A percentile compares a stretch with the other conserved stretches of the same genome.
Conservation (phyloP, 2,113 vertebrate species). For the Puffinus mauretanicus region DNA sequence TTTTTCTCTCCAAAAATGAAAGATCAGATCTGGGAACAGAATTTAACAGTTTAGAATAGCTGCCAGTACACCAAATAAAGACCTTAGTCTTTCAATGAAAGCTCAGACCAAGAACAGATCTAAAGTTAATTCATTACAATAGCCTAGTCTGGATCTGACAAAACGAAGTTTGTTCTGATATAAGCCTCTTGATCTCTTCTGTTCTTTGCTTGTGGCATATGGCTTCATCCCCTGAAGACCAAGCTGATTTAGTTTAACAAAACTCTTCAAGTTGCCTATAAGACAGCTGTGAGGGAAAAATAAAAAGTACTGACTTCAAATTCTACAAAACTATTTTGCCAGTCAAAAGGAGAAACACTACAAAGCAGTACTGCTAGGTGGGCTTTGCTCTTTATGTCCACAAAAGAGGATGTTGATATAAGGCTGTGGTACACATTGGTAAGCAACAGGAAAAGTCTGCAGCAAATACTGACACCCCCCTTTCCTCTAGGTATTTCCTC, state of each 20-base stretch:
- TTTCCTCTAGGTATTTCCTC: constrained; percentile 9
- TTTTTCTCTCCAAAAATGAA: background rate
- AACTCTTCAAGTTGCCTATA: background rate
- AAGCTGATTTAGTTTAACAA: background rate
- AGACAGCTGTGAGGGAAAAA: background rate
- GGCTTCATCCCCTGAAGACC: background rate
- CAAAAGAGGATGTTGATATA: background rate
- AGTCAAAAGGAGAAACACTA: background rate
- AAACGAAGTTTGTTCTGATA: background rate
- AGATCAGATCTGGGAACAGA: background rate
- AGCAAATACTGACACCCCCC: background rate
- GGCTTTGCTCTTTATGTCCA: background rate
- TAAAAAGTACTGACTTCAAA: background rate
- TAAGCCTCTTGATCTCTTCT: background rate
- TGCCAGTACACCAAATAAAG: background rate
- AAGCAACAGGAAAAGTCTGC: background rate
- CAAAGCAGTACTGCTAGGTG: background rate
- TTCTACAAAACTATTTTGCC: background rate
- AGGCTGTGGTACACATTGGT: background rate
- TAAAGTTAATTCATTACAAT: background rate
- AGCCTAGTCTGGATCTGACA: constrained; percentile 30
- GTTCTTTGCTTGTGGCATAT: background rate
- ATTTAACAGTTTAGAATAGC: background rate
- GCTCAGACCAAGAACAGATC: background rate
- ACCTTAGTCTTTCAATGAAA: background rate